phyloP scores from a whole-genome alignment of 2,888 invertebrate genomes.

The Sesamia inferens region DNA sequence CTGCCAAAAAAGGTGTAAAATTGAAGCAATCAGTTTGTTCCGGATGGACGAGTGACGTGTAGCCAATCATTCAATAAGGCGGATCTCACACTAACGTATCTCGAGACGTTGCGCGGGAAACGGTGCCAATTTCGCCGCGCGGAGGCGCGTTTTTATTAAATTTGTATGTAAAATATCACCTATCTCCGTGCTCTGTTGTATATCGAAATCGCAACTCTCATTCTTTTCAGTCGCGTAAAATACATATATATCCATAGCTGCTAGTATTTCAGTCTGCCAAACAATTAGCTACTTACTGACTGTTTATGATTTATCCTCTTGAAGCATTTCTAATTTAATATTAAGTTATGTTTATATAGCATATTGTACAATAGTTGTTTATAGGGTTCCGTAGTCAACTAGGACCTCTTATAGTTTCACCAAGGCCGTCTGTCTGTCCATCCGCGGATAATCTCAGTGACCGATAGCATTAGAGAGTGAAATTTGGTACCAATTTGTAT shows the following conservation, averaged over 20 bases:
- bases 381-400: too few relatives aligned
- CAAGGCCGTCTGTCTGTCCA: too few relatives aligned
- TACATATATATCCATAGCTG: not conserved
- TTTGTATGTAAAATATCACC: not conserved
- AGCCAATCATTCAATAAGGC: slow-evolving; percentile 6
- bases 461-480: too few relatives aligned
- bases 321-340: not conserved
- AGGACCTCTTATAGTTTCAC: too few relatives aligned
- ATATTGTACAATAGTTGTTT: not conserved
- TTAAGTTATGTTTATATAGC: not conserved
- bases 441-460: too few relatives aligned
- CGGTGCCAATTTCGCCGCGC: not conserved
- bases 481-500: too few relatives aligned
- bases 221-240: not conserved
- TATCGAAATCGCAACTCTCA: not conserved
- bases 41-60: not conserved
- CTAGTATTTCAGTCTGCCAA: not conserved
- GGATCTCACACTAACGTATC: not conserved
- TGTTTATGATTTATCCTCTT: not conserved
- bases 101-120: not conserved
- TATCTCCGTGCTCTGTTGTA: not conserved
- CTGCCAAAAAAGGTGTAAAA: not conserved
- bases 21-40: slow-evolving; percentile 23
- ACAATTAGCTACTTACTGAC: not conserved
- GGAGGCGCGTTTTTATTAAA: not conserved